Evolutionary conservation across 2,888 invertebrate species (phyloP).

Genomic region (Watsonalla binaria): DNA sequence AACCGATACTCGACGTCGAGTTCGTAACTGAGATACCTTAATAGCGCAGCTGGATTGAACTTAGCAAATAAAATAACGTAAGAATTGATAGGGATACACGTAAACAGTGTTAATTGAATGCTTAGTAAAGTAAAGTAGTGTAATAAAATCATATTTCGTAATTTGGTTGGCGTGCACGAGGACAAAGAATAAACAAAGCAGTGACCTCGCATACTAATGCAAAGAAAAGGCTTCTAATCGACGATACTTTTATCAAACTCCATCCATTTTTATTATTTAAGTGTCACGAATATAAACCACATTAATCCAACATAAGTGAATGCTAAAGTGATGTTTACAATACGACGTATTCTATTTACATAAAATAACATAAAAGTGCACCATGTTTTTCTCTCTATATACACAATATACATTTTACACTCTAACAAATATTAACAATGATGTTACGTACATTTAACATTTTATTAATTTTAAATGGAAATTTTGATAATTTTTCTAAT

Average conservation of each 20-base stretch:
- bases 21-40: no score
- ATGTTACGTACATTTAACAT: constrained; percentile 32
- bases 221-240: constrained; percentile 1
- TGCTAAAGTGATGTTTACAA: constrained; percentile 30
- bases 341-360: constrained; percentile 37
- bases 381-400: constrained; percentile 62
- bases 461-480: constrained; percentile 20
- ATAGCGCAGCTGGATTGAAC: no score
- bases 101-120: not conserved
- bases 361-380: constrained; percentile 62
- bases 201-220: not conserved
- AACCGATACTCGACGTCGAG: no score
- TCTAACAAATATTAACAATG: constrained; percentile 70
- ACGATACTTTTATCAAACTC: constrained; percentile 1
- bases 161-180: not conserved
- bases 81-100: no score
- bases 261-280: constrained; percentile 1
- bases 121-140: not conserved
- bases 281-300: not conserved
- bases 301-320: constrained; percentile 24
- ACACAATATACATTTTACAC: constrained; percentile 66
- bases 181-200: not conserved
- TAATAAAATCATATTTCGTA: not conserved
- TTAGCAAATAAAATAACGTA: no score
- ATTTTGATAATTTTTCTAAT: constrained; percentile 5